Conservation (phyloP, 2,888 invertebrate genomes). For the Listrodromus nycthemerus region DNA sequence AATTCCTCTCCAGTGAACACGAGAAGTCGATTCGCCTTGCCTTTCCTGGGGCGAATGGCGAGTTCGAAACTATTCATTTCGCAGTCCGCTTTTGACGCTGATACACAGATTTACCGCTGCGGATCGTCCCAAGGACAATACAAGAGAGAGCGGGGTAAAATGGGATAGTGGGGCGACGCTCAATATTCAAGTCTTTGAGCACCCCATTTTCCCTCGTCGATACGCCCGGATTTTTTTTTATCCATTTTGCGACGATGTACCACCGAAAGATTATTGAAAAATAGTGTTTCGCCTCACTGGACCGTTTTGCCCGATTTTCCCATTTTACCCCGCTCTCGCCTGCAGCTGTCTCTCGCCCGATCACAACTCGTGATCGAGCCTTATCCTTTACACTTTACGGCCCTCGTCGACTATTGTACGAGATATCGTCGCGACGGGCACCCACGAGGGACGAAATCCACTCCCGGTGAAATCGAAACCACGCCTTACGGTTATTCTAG, state of each 20-base stretch:
- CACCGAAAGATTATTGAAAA: too few relatives aligned
- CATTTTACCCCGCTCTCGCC: too few relatives aligned
- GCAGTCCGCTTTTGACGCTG: background rate
- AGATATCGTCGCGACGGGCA: conserved; percentile 43
- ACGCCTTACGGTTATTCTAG: conserved; percentile 37
- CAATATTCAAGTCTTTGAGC: too few relatives aligned
- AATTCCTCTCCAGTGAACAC: background rate
- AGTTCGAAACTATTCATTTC: conserved; percentile 11
- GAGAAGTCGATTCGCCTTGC: too few relatives aligned
- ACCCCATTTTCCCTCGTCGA: too few relatives aligned
- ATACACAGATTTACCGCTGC: background rate
- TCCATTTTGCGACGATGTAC: too few relatives aligned
- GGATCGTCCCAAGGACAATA: background rate
- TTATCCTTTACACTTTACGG: conserved; percentile 41
- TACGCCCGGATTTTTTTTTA: too few relatives aligned
- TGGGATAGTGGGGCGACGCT: too few relatives aligned
- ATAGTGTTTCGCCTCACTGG: too few relatives aligned
- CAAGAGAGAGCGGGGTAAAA: background rate
- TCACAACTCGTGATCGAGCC: conserved; percentile 25
- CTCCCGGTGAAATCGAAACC: conserved; percentile 56
- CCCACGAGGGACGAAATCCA: conserved; percentile 34
- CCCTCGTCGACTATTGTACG: conserved; percentile 44
- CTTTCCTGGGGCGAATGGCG: background rate
- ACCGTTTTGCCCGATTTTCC: too few relatives aligned
- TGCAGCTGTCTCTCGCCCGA: background rate